These are phyloP conservation scores for Ommatoiulus sabulosus DNA, from an alignment of 2,888 invertebrate species.

Conservation along the genomic window DNA sequence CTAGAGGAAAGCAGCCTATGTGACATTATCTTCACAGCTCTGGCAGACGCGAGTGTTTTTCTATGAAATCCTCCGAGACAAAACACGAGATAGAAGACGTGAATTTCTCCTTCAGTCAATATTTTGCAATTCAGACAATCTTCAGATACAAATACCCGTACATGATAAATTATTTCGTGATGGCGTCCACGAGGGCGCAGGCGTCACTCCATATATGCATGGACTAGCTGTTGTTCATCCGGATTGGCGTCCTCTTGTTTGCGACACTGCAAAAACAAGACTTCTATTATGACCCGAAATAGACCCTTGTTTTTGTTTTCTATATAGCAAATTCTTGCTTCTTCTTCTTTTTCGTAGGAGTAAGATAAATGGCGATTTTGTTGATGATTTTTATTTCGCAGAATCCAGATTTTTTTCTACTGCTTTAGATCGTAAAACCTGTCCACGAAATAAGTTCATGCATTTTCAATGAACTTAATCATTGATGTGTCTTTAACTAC, in stretches of 20 bases:
- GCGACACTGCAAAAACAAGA: not conserved
- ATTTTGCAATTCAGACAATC: conserved; percentile 41
- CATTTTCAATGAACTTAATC: too few species aligned
- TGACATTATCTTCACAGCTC: conserved; percentile 13
- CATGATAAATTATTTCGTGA: not conserved
- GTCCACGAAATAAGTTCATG: too few species aligned
- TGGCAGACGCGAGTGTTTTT: conserved; percentile 20
- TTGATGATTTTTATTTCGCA: not conserved
- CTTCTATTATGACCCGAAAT: not conserved
- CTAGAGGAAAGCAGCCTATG: not conserved
- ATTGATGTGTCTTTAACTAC: too few species aligned
- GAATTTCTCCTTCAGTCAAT: not conserved
- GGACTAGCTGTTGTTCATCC: not conserved
- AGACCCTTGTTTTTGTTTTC: not conserved
- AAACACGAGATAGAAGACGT: not conserved
- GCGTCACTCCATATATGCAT: not conserved
- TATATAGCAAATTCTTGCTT: not conserved
- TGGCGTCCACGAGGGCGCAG: not conserved
- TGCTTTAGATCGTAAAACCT: too few species aligned
- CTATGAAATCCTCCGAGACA: conserved; percentile 37
- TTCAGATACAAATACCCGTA: not conserved
- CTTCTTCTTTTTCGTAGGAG: not conserved
- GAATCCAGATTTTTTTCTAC: not conserved
- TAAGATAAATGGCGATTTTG: not conserved
- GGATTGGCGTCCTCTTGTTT: not conserved